These are phyloP conservation scores for Protomyctophum bolini DNA, from an alignment of 2,113 vertebrate genomes.

Conservation along the genomic window DNA sequence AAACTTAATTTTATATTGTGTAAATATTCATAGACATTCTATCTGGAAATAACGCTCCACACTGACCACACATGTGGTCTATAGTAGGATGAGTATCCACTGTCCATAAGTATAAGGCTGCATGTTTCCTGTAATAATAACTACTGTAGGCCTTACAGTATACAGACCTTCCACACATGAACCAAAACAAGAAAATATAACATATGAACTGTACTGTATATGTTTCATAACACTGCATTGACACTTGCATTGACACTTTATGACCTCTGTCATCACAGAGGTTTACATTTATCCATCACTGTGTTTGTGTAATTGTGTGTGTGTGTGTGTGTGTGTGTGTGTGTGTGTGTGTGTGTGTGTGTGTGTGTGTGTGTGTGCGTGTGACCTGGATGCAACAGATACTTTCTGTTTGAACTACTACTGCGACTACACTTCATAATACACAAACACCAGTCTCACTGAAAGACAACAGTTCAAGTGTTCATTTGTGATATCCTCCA, in stretches of 20 bases:
- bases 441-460: slow-evolving; percentile 44
- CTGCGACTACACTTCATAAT: slow-evolving; percentile 54
- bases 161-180: not conserved
- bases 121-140: slow-evolving; percentile 41
- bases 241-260: slow-evolving; percentile 32
- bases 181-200: slow-evolving; percentile 12
- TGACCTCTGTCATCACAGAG: slow-evolving; percentile 18
- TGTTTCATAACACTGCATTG: slow-evolving; percentile 45
- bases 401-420: slow-evolving; percentile 39
- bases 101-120: not conserved
- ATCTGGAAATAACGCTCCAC: too few relatives aligned
- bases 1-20: too few relatives aligned
- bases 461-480: slow-evolving; percentile 34
- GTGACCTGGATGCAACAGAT: slow-evolving; percentile 18
- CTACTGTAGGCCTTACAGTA: not conserved
- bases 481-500: slow-evolving; percentile 37
- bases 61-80: too few relatives aligned
- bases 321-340: not conserved
- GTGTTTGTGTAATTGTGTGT: not conserved
- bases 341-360: not conserved
- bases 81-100: too few relatives aligned
- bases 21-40: too few relatives aligned
- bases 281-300: not conserved
- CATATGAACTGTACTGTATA: not conserved
- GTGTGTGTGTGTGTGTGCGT: not conserved